phyloP scores from a whole-genome alignment of 2,113 vertebrate genomes.

The Lonchura striata region DNA sequence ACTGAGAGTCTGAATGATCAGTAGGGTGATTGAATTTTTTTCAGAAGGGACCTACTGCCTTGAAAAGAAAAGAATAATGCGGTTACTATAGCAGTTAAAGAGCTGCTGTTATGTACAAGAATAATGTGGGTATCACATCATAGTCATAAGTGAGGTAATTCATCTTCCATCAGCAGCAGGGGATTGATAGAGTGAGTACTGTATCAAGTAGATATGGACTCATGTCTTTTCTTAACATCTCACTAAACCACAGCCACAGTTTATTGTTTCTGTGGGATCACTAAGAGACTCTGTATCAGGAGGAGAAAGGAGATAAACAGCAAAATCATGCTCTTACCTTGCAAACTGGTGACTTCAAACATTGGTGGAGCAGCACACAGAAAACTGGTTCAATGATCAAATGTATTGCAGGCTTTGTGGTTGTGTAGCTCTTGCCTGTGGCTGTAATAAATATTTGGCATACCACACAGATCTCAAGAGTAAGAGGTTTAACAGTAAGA shows the following conservation, averaged over 20 bases:
- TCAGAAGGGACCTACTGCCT: background rate
- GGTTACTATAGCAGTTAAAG: background rate
- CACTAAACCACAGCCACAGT: background rate
- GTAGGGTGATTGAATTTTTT: background rate
- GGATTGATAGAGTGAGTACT: background rate
- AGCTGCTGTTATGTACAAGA: background rate
- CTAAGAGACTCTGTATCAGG: background rate
- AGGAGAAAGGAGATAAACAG: background rate
- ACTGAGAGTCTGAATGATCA: background rate
- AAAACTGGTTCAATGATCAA: background rate
- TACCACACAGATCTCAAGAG: background rate
- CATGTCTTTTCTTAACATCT: background rate
- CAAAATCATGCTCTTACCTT: background rate
- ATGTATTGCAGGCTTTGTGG: fast-evolving
- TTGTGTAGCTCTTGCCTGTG: background rate
- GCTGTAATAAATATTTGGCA: background rate
- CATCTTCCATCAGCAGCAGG: background rate
- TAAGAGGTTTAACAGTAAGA: conserved; percentile 10
- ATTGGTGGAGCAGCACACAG: fast-evolving
- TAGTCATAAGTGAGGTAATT: background rate
- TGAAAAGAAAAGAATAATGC: background rate
- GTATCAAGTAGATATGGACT: background rate
- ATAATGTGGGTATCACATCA: fast-evolving
- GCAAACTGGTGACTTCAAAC: background rate
- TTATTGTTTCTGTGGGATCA: background rate